Conservation (phyloP, 2,888 invertebrate genomes). For the Metalampra italica region DNA sequence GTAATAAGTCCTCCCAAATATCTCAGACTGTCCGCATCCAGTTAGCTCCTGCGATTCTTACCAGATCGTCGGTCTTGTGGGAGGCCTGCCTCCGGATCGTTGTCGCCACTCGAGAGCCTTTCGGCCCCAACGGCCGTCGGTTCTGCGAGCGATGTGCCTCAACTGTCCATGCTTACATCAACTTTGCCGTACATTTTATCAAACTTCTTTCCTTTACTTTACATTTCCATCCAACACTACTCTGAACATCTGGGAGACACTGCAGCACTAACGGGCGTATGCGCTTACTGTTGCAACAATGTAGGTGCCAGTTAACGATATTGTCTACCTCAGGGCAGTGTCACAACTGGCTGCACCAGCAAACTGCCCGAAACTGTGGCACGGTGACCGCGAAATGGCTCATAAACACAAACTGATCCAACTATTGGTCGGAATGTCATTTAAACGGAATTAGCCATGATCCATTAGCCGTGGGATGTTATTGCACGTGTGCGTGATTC, state of each 20-base stretch:
- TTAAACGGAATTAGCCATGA: conserved; percentile 26
- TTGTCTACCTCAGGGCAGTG: conserved; percentile 45
- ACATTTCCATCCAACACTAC: too few relatives aligned
- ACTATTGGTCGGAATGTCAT: conserved; percentile 20
- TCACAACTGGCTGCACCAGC: conserved; percentile 39
- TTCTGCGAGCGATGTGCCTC: too few relatives aligned
- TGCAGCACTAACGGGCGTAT: conserved; percentile 1
- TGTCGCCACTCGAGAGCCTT: too few relatives aligned
- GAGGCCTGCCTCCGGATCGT: too few relatives aligned
- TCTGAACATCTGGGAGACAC: not conserved
- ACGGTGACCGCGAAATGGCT: conserved; percentile 36
- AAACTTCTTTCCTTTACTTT: too few relatives aligned
- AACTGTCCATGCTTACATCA: too few relatives aligned
- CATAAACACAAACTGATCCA: conserved; percentile 21
- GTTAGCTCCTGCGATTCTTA: too few relatives aligned
- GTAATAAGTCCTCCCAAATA: too few relatives aligned
- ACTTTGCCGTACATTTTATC: too few relatives aligned
- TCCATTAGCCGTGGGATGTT: conserved; percentile 28
- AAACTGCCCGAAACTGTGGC: conserved; percentile 42
- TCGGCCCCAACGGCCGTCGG: too few relatives aligned
- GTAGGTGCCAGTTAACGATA: conserved; percentile 58
- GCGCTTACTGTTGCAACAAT: conserved; percentile 47
- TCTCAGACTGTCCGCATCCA: too few relatives aligned
- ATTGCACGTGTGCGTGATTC: conserved; percentile 22
- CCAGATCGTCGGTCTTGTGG: too few relatives aligned